Base-by-base conservation (phyloP, 2,888 invertebrate genomes). In the Sicus ferrugineus region DNA sequence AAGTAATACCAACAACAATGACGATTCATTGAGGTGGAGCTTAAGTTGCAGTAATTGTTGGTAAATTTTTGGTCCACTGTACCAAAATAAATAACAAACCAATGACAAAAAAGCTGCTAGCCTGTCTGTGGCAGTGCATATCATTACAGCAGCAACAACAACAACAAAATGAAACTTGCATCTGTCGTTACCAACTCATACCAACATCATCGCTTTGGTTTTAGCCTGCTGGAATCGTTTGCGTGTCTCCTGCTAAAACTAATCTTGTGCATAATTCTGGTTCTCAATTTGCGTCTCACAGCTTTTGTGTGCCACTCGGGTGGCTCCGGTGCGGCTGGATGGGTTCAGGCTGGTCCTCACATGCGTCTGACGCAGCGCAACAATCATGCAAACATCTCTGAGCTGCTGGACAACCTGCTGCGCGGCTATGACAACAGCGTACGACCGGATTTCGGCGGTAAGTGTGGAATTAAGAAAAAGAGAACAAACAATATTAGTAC, bases 341-440 rank as follows among this genome's bases (percentile, higher is more conserved):
- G 46, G 28, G 56, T 63, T 9, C 68, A 69, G 28, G 73, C 75
- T 31, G 72, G 72, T 19, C 72, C 75, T 34, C 77, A 73, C 75
- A 82, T 84, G 65, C 77, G 76, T 70, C 76, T 86, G 72, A 86
- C 87, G 42, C 90, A 91, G 77, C 89, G 88, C 79, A 91, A 91
- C 82, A 90, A 90, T 82, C 91, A 91, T 85, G 88, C 89, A 75
- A 92, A 93, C 83, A 91, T 93, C 76, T 92, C 93, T 21, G 88
- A 89, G 68, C 86, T 93, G 61, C 82, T 93, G 79, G 92, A 93
- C 83, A 91, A 90, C 85, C 86, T 93, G 70, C 88, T 93, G 67
- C 86, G 90, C 70, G 92, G 92, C 69, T 94, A 94, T 85, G 93
- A 94, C 85, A 93, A 92, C 83, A 91, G 92, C 79, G 88, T 94